Conservation (phyloP, 2,113 vertebrate species). For the Macheiramphus alcinus region DNA sequence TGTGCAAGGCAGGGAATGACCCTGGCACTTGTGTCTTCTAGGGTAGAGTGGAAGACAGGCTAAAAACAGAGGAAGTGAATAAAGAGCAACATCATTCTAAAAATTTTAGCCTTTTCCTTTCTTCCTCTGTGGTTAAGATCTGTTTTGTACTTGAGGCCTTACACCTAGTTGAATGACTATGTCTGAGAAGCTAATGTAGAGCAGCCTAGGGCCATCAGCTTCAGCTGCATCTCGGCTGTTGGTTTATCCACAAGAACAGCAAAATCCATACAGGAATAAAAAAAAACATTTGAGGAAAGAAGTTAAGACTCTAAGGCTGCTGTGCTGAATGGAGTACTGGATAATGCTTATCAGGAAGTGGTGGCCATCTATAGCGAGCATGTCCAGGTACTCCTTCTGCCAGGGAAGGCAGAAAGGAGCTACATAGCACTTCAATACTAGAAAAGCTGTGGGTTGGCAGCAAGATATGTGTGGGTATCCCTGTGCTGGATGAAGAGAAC, state of each 20-base stretch:
- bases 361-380: neutral
- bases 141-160: neutral
- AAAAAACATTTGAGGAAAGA: neutral
- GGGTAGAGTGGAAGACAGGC: neutral
- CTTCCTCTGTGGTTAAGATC: neutral
- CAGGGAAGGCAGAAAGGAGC: neutral
- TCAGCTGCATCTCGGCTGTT: neutral
- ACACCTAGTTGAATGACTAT: neutral
- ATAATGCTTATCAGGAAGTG: neutral
- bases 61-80: neutral
- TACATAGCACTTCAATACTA: neutral
- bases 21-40: neutral
- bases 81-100: neutral
- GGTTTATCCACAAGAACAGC: neutral
- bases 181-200: neutral
- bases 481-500: neutral
- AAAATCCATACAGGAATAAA: neutral
- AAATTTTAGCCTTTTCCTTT: neutral
- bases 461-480: too few relatives aligned
- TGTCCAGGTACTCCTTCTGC: neutral
- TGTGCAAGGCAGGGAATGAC: neutral
- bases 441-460: neutral
- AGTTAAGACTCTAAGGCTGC: neutral
- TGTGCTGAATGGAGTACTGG: neutral
- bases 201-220: neutral